These are phyloP conservation scores for Ormyrus nitidulus DNA, from an alignment of 2,888 invertebrate genomes.

Conservation along the genomic window DNA sequence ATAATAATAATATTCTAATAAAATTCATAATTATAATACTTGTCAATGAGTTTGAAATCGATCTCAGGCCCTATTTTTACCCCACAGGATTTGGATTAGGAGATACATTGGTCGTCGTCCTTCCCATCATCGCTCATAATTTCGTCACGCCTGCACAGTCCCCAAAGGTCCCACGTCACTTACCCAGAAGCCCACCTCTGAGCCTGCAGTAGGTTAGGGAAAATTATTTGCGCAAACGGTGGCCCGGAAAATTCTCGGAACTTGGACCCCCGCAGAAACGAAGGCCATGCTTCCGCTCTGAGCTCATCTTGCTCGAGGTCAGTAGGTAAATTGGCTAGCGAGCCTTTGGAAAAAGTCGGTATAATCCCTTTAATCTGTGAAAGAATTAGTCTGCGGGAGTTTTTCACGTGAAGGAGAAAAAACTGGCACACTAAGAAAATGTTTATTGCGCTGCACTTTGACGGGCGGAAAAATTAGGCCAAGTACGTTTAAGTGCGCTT, in stretches of 20 bases:
- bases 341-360: neutral
- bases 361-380: conserved; percentile 32
- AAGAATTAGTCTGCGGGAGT: conserved; percentile 6
- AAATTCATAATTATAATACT: neutral
- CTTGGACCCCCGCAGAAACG: neutral
- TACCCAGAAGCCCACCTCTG: too few species aligned
- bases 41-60: too few species aligned
- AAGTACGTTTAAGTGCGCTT: conserved; percentile 21
- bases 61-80: too few species aligned
- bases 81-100: too few species aligned
- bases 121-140: conserved; percentile 24
- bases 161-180: neutral
- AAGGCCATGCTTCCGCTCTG: neutral
- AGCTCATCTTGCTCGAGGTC: neutral
- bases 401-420: conserved; percentile 16
- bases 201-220: conserved; percentile 28
- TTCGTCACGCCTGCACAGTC: conserved; percentile 37
- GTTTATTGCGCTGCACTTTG: conserved; percentile 4
- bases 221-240: conserved; percentile 10
- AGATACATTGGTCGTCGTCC: too few species aligned
- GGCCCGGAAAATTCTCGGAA: neutral
- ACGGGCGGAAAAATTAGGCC: conserved; percentile 39
- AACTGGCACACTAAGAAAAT: neutral
- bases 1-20: neutral
- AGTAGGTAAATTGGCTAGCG: conserved; percentile 5